Percentiles rank a stretch among this genome's conserved stretches.
Evolutionary conservation across 2,888 invertebrate species (phyloP).

Genomic region (Drosophila kanekoi): DNA sequence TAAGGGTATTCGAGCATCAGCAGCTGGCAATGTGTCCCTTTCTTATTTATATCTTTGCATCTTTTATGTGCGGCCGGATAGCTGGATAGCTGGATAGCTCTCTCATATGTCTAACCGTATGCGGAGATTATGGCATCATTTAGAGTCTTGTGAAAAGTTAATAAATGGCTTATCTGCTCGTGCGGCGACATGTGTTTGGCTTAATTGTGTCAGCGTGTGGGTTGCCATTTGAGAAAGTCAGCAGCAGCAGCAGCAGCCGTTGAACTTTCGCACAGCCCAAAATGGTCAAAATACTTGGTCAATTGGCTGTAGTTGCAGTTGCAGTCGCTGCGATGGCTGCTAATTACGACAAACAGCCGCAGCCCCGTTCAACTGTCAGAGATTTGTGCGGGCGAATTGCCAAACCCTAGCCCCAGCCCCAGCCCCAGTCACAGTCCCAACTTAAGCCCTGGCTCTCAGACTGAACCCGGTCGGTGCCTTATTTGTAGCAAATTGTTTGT

Average conservation of each 20-base stretch:
- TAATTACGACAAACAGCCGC: slow-evolving; percentile 77
- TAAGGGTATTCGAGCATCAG: slow-evolving; percentile 24
- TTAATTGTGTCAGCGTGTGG: slow-evolving; percentile 82
- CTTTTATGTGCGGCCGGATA: slow-evolving; percentile 27
- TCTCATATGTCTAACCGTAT: slow-evolving; percentile 79
- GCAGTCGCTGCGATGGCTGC: slow-evolving; percentile 48
- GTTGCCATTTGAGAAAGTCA: slow-evolving; percentile 71
- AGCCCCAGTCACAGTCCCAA: background rate
- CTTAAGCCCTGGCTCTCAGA: slow-evolving; percentile 5
- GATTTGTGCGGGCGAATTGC: slow-evolving; percentile 67
- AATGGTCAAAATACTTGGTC: slow-evolving; percentile 74
- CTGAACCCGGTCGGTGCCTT: slow-evolving; percentile 75
- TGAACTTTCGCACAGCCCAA: slow-evolving; percentile 76
- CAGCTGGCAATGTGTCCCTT: slow-evolving; percentile 52
- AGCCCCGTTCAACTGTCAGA: slow-evolving; percentile 68
- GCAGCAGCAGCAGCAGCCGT: slow-evolving; percentile 25
- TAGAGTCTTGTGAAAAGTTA: slow-evolving; percentile 79
- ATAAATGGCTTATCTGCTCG: slow-evolving; percentile 80
- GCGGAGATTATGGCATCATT: slow-evolving; percentile 82
- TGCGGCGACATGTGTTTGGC: slow-evolving; percentile 79
- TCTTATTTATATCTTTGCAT: slow-evolving; percentile 60
- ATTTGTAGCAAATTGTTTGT: slow-evolving; percentile 83
- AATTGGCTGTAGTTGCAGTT: slow-evolving; percentile 36
- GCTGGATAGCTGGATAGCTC: slow-evolving; percentile 45
- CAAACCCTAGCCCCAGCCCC: slow-evolving; percentile 9